phyloP scores from a whole-genome alignment of 2,888 invertebrate genomes.

The Ischnura elegans region DNA sequence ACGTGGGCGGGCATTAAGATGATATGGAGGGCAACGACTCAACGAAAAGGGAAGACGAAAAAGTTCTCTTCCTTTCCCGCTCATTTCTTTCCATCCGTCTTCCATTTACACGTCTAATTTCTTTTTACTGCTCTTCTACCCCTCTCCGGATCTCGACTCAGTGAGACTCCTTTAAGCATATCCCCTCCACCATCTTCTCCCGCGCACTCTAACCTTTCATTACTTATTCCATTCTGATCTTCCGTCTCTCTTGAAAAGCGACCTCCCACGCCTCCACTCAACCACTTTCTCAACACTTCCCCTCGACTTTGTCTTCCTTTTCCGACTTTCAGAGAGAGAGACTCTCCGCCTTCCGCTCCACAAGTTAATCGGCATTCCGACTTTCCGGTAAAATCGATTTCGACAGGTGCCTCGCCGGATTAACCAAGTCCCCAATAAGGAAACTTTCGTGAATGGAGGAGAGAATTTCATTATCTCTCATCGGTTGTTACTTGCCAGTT shows the following conservation, averaged over 20 bases:
- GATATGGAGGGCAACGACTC: too few species aligned
- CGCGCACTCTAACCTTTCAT: background rate
- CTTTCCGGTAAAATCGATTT: background rate
- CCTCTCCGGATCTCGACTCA: background rate
- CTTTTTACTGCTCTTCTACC: background rate
- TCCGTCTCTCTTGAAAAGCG: background rate
- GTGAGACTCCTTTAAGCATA: constrained; percentile 27
- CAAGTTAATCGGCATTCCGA: background rate
- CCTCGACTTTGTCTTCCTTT: background rate
- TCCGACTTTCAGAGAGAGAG: background rate
- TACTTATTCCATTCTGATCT: background rate
- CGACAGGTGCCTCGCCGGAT: background rate
- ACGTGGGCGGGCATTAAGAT: too few species aligned
- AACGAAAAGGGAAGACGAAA: too few species aligned
- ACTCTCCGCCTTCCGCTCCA: background rate
- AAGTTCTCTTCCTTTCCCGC: background rate
- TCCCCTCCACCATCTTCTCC: constrained; percentile 16
- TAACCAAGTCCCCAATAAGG: background rate
- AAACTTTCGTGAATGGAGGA: background rate
- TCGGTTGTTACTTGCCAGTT: background rate
- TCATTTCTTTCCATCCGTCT: background rate
- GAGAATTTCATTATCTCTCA: background rate
- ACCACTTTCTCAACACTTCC: background rate
- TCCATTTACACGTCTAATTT: background rate
- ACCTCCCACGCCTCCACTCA: constrained; percentile 10